Base-by-base conservation (phyloP, 2,888 invertebrate genomes). In the Campoletis raptor region DNA sequence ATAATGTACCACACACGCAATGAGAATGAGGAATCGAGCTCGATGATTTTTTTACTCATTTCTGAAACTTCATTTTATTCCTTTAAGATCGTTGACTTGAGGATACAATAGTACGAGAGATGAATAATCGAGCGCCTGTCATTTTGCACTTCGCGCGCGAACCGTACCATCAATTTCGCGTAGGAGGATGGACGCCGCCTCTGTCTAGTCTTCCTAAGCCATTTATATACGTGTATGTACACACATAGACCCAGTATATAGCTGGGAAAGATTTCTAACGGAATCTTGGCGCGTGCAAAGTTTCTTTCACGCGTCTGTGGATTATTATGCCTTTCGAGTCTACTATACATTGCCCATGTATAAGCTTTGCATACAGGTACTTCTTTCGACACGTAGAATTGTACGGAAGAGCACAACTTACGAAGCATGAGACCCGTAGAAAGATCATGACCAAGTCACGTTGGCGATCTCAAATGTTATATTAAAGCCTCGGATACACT, bases 241-340 rank as follows among this genome's bases (percentile, higher is more conserved):
- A 6, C 36, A 48, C 64, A n/a, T n/a, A 18, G 9, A 21, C 2
- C 30, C 36, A 21, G 57, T 12, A 57, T 18, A 77, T 78, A 21
- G 15, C 48, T 30, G 42, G 66, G 21, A 64, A 85, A 67, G 64
- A 66, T 66, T 81, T 77, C 66, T 85, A 85, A 85, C 85, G 85
- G 85, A 85, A 85, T 85, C 66, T 77, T 54, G 78, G 81, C 85
- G 81, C 85, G 85, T 85, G 85, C 85, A 78, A 66, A 85, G 78
- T 81, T 77, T 77, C 77, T 52, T 81, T 64, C 80, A 72, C 85
- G 85, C 72, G 77, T 85, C 72, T 64, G 42, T 72, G 30, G 76
- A 81, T 77, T 83, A 80, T 76, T 70, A 66, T 70, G 69, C 42
- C 66, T 85, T 66, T 57, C 73, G 57, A 81, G 77, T 69, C 45